A percentile compares a stretch with the other conserved stretches of the same genome.
These are phyloP conservation scores for Palaemon carinicauda DNA, from an alignment of 1,140 invertebrate genomes.

Conservation along the genomic window DNA sequence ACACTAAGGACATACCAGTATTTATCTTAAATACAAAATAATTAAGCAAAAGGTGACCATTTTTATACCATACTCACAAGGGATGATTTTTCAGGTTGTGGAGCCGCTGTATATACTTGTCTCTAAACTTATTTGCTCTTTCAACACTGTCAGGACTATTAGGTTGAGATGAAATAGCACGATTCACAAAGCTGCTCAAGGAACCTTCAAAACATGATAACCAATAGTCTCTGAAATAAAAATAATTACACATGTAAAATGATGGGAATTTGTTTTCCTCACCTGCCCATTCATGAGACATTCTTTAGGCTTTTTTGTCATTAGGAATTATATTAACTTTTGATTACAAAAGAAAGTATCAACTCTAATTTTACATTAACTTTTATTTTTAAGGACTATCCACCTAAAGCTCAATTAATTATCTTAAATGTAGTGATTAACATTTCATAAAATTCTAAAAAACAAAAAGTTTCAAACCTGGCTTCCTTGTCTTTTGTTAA, in stretches of 20 bases:
- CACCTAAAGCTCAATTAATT: too few species aligned
- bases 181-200: slow-evolving; percentile 75
- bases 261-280: neutral
- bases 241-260: neutral
- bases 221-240: slow-evolving; percentile 81
- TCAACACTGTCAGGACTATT: slow-evolving; percentile 77
- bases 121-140: slow-evolving; percentile 82
- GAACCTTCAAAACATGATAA: slow-evolving; percentile 87
- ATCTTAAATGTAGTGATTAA: too few species aligned
- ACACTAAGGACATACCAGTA: neutral
- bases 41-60: slow-evolving; percentile 61
- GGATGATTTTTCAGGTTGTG: slow-evolving; percentile 81
- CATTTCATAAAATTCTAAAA: too few species aligned
- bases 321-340: too few species aligned
- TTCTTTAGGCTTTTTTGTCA: too few species aligned
- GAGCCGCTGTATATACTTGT: slow-evolving; percentile 83
- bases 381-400: too few species aligned
- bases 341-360: too few species aligned
- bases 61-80: slow-evolving; percentile 70
- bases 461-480: slow-evolving; percentile 51
- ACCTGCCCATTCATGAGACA: neutral
- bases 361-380: too few species aligned
- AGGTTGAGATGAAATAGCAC: slow-evolving; percentile 79
- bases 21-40: neutral
- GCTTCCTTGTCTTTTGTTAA: slow-evolving; percentile 85